Percentiles rank a stretch among this genome's conserved stretches.
Conservation (phyloP, 2,888 invertebrate genomes). For the Rosalia funebris region DNA sequence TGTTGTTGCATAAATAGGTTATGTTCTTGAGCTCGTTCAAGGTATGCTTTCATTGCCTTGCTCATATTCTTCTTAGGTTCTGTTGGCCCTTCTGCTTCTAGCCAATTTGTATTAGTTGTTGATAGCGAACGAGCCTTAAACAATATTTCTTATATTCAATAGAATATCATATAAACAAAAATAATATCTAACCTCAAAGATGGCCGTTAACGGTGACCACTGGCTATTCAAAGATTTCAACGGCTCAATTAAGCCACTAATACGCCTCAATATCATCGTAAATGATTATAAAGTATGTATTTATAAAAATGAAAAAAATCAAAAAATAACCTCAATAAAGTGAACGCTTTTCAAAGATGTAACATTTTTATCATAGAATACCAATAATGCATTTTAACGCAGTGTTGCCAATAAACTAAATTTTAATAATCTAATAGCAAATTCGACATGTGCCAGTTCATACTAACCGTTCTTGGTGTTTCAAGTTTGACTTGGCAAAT, state of each 20-base stretch:
- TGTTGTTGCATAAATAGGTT: constrained; percentile 86
- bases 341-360: too few relatives aligned
- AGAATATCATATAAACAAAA: background rate
- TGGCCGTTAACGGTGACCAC: background rate
- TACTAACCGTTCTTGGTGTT: too few relatives aligned
- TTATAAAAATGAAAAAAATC: too few relatives aligned
- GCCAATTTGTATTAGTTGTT: background rate
- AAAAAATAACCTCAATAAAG: too few relatives aligned
- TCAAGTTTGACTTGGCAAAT: too few relatives aligned
- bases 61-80: constrained; percentile 72
- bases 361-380: too few relatives aligned
- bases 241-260: constrained; percentile 10
- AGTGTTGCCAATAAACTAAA: too few relatives aligned
- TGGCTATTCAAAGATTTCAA: background rate
- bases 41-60: constrained; percentile 90
- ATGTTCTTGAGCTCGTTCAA: constrained; percentile 83
- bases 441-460: too few relatives aligned
- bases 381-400: too few relatives aligned
- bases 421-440: too few relatives aligned
- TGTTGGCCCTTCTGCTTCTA: background rate
- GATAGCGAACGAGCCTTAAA: background rate
- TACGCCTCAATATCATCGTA: background rate
- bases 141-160: background rate
- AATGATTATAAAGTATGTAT: too few relatives aligned
- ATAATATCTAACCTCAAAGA: constrained; percentile 21